Evolutionary conservation across 1,140 invertebrate genomes (phyloP), one percentile per base, ranked within the genome.

Genomic region (Epicauta chinensis): DNA sequence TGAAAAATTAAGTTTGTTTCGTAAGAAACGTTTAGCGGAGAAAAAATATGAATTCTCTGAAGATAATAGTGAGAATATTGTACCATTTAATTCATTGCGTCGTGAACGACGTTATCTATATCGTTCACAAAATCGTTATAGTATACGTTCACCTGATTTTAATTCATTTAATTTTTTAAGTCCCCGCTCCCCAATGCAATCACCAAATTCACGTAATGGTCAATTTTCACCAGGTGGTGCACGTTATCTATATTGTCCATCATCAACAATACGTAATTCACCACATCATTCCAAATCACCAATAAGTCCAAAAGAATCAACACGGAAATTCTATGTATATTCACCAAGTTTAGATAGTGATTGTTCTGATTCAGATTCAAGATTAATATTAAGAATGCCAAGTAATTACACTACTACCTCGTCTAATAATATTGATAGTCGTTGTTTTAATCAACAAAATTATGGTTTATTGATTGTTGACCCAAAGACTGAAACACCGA

Each of bases 31-130:
- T 2, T 69, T 92, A 23, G 91, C 91, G 0, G 90, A 94, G 62
- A 93, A 93, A 68, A 92, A 93, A 64, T 94, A 94, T 64, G 91
- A 93, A 65, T 91, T 92, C 60, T 87, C 85, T 2, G 89, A 91
- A 49, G 88, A 89, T 59, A 89, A 90, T 65, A 83, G 83, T 4
- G 87, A 89, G 66, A 90, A 90, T 68, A 89, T 89, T 51, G 81
- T 89, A 57, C 86, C 86, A 35, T 89, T 87, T 65, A 84, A 71
- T 58, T 68, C 67, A n/a, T 49, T 71, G 11, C 46, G 69, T 6
- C 59, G 64, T 0, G 69, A 71, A 53, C 54, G 68, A 5, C 58
- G 67, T 6, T 69, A 60, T 34, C 11, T 34, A 58, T 65, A 15
- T 60, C 53, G 64, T 5, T 59, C 60, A 1, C 61, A 67, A 42